Conservation (phyloP, 1,140 invertebrate species). For the Anoplophora glabripennis region DNA sequence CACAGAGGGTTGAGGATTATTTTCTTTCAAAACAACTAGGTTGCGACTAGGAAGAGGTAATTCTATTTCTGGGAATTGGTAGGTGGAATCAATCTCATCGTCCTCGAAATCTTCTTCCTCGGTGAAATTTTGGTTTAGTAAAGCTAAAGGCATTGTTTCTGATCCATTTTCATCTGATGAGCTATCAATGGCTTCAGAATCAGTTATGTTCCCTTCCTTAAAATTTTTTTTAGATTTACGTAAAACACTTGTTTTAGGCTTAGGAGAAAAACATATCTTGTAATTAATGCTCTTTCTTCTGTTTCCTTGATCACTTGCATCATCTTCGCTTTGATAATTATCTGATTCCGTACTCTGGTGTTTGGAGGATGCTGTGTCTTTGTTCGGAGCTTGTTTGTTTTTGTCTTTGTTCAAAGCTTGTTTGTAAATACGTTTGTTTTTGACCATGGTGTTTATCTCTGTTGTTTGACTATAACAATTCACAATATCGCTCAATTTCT, state of each 20-base stretch:
- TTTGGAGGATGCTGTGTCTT: neutral
- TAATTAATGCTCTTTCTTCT: too few species aligned
- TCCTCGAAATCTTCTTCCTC: constrained; percentile 32
- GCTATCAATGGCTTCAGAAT: constrained; percentile 42
- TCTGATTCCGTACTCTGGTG: constrained; percentile 19
- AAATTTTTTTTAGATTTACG: too few species aligned
- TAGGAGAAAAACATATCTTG: too few species aligned
- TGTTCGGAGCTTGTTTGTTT: neutral
- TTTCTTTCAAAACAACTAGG: constrained; percentile 51
- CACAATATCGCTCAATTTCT: constrained; percentile 25
- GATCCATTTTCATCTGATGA: constrained; percentile 15
- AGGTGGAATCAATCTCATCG: constrained; percentile 3
- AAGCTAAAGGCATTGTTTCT: constrained; percentile 15
- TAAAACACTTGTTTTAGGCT: too few species aligned
- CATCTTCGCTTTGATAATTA: constrained; percentile 5
- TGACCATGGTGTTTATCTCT: constrained; percentile 1
- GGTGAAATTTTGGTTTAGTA: constrained; percentile 17
- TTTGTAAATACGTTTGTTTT: neutral
- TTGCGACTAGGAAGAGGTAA: constrained; percentile 51
- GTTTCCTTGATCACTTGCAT: neutral
- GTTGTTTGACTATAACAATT: constrained; percentile 21
- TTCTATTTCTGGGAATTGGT: constrained; percentile 34
- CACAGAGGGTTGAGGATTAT: constrained; percentile 49
- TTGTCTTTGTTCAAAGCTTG: neutral
- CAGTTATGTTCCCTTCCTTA: constrained; percentile 25